These are phyloP conservation scores for Apodemus agrarius DNA, from an alignment of 2,797 vertebrate genomes.

Conservation along the genomic window DNA sequence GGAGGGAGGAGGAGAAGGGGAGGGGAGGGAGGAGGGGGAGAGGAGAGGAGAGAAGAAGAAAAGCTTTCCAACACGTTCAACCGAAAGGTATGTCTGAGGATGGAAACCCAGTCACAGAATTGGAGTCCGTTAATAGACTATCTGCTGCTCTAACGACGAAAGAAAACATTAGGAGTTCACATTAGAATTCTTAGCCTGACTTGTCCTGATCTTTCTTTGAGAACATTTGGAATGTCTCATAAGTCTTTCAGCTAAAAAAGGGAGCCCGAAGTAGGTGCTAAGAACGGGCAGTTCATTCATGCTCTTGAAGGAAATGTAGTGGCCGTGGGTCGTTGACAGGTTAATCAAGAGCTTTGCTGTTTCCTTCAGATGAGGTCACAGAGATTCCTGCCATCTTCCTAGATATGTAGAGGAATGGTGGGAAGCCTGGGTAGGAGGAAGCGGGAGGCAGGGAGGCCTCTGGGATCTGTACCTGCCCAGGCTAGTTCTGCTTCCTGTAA, in stretches of 20 bases:
- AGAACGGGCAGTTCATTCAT: constrained; percentile 30
- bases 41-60: not conserved
- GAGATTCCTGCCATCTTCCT: not conserved
- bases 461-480: not conserved
- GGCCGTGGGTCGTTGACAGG: not conserved
- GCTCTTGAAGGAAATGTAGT: not conserved
- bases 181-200: constrained; percentile 18
- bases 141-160: constrained; percentile 23
- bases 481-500: not conserved
- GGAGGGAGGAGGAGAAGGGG: accelerated
- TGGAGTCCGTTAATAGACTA: constrained; percentile 18
- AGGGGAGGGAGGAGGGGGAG: no score
- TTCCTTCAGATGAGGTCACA: not conserved
- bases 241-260: constrained; percentile 31
- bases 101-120: constrained; percentile 24
- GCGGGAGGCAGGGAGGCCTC: not conserved
- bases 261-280: constrained; percentile 30
- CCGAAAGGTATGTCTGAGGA: constrained; percentile 16
- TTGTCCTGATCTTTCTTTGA: constrained; percentile 33
- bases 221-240: constrained; percentile 29
- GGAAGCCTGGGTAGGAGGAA: not conserved
- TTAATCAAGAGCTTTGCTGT: not conserved
- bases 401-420: not conserved
- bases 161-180: not conserved
- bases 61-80: not conserved